Evolutionary conservation across 1,140 invertebrate species (phyloP).

Genomic region (Sinonovacula constricta): DNA sequence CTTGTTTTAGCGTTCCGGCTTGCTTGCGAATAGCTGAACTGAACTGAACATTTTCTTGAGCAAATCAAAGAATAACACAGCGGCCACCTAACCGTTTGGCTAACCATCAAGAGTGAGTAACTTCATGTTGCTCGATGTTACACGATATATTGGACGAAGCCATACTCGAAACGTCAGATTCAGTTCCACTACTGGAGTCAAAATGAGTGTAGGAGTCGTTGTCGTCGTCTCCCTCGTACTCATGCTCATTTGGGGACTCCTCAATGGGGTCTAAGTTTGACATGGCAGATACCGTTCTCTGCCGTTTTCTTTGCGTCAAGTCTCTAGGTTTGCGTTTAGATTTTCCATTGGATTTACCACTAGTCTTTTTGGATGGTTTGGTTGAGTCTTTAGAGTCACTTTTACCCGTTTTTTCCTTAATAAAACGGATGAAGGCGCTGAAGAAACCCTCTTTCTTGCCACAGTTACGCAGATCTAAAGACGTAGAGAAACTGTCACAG

Average conservation of each 20-base stretch:
- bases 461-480: conserved; percentile 52
- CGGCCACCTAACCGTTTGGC: too few relatives aligned
- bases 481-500: conserved; percentile 39
- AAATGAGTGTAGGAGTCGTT: conserved; percentile 71
- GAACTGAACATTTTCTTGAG: too few relatives aligned
- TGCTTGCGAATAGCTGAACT: too few relatives aligned
- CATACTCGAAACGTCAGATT: conserved; percentile 22
- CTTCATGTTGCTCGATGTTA: conserved; percentile 30
- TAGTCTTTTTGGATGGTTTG: conserved; percentile 4
- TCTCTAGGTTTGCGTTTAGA: conserved; percentile 72
- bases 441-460: conserved; percentile 72
- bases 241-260: conserved; percentile 73
- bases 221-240: conserved; percentile 62
- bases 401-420: conserved; percentile 68
- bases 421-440: conserved; percentile 67
- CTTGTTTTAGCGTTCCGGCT: too few relatives aligned
- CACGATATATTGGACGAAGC: conserved; percentile 45
- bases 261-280: conserved; percentile 75
- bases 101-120: conserved; percentile 34
- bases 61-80: too few relatives aligned
- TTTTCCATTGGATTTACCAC: conserved; percentile 55
- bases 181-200: conserved; percentile 26
- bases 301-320: conserved; percentile 67
- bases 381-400: too few relatives aligned
- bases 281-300: conserved; percentile 74